Percentiles rank a stretch among this genome's conserved stretches.
Conservation (phyloP, 2,113 vertebrate species). For the Onychostruthus taczanowskii region DNA sequence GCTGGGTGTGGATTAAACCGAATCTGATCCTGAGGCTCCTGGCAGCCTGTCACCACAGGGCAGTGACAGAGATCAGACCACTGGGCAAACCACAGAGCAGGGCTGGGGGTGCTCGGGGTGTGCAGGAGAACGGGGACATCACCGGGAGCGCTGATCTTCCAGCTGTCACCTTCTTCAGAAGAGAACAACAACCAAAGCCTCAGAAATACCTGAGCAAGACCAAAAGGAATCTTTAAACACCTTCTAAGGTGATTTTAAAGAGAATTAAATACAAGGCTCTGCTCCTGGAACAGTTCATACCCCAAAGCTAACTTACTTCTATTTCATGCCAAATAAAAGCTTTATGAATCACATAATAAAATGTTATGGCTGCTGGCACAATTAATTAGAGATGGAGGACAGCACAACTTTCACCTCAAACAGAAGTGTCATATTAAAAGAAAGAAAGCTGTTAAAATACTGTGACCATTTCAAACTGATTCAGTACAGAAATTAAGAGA, state of each 20-base stretch:
- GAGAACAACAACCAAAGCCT: background rate
- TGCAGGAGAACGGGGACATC: background rate
- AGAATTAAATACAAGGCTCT: constrained; percentile 56
- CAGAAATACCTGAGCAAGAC: background rate
- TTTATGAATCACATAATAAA: constrained; percentile 66
- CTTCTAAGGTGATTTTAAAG: constrained; percentile 47
- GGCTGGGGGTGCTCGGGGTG: background rate
- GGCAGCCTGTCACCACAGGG: background rate
- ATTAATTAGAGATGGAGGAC: constrained; percentile 64
- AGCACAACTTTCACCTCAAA: constrained; percentile 62
- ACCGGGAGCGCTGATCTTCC: background rate
- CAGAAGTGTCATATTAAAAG: constrained; percentile 14
- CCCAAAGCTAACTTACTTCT: constrained; percentile 55
- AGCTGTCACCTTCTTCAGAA: background rate
- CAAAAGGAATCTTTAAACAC: constrained; percentile 22
- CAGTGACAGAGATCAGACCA: background rate
- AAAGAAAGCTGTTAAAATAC: constrained; percentile 46
- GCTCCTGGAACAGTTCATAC: constrained; percentile 22
- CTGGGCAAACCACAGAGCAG: background rate
- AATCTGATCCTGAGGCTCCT: background rate
- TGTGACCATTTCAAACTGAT: background rate
- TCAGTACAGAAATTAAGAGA: constrained; percentile 16
- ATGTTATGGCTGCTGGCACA: constrained; percentile 57
- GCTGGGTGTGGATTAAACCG: background rate
- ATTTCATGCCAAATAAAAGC: constrained; percentile 65